A percentile compares a stretch with the other conserved stretches of the same genome.
These are phyloP conservation scores for Chloroceryle aenea DNA, from an alignment of 2,113 vertebrate species.

Conservation along the genomic window DNA sequence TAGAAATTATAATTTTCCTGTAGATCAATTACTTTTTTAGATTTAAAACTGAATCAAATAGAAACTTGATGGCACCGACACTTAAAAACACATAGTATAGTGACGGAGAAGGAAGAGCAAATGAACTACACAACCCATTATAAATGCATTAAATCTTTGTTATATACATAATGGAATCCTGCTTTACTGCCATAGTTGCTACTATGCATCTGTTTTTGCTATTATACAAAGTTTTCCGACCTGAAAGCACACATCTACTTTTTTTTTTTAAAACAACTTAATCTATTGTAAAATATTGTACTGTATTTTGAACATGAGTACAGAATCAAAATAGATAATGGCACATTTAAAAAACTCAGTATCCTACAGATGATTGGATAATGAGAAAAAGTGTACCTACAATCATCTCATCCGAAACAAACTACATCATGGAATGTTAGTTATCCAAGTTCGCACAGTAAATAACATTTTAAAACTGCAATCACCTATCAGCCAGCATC, in stretches of 20 bases:
- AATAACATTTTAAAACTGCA: conserved; percentile 82
- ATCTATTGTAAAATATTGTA: conserved; percentile 86
- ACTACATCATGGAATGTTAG: conserved; percentile 93
- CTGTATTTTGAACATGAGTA: conserved; percentile 84
- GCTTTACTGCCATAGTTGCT: conserved; percentile 79
- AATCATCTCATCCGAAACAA: conserved; percentile 93
- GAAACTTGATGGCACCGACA: conserved; percentile 75
- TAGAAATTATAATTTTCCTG: conserved; percentile 58
- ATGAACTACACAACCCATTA: conserved; percentile 79
- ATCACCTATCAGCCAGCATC: conserved; percentile 86
- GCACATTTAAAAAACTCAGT: conserved; percentile 91
- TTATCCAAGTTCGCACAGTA: conserved; percentile 84
- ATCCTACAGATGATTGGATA: conserved; percentile 88
- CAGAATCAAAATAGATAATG: conserved; percentile 89
- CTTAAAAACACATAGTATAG: conserved; percentile 67
- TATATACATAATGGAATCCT: conserved; percentile 84
- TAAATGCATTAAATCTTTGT: conserved; percentile 78
- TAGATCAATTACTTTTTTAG: conserved; percentile 73
- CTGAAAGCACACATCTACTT: conserved; percentile 79
- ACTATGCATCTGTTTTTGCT: conserved; percentile 80
- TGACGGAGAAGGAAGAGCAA: conserved; percentile 74
- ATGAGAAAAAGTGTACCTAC: conserved; percentile 89
- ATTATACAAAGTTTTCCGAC: conserved; percentile 81
- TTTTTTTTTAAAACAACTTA: conserved; percentile 79
- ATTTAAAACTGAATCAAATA: conserved; percentile 74